phyloP scores from a whole-genome alignment of 2,888 invertebrate species.

The Agrochola macilenta region DNA sequence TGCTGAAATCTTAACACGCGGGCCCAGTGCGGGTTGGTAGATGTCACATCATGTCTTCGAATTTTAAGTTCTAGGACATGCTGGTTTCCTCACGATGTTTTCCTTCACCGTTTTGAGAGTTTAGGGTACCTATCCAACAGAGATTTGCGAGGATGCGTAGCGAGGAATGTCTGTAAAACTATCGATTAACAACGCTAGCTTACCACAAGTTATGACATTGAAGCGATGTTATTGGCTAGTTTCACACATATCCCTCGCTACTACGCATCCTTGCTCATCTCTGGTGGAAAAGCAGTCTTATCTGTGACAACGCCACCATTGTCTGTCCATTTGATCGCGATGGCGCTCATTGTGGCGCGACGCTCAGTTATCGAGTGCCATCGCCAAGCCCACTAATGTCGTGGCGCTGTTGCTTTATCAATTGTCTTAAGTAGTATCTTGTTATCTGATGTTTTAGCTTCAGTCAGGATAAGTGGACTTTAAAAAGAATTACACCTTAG shows the following conservation, averaged over 20 bases:
- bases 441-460: conserved; percentile 37
- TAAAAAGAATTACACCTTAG: not conserved
- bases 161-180: not conserved
- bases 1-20: no score
- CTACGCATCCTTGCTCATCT: not conserved
- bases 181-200: not conserved
- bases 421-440: conserved; percentile 22
- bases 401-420: conserved; percentile 5
- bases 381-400: conserved; percentile 16
- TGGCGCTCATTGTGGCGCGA: conserved; percentile 13
- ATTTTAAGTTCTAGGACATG: no score
- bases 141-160: not conserved
- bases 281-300: not conserved
- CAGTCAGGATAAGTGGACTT: not conserved
- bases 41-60: no score
- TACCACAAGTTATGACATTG: not conserved
- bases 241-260: not conserved
- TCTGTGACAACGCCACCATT: conserved; percentile 17
- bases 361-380: conserved; percentile 19
- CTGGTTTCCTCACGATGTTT: no score
- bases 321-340: conserved; percentile 16
- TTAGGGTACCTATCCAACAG: not conserved
- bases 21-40: no score
- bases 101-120: no score
- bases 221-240: not conserved